These are phyloP conservation scores for Masticophis lateralis DNA, from an alignment of 2,797 vertebrate species.

Conservation along the genomic window DNA sequence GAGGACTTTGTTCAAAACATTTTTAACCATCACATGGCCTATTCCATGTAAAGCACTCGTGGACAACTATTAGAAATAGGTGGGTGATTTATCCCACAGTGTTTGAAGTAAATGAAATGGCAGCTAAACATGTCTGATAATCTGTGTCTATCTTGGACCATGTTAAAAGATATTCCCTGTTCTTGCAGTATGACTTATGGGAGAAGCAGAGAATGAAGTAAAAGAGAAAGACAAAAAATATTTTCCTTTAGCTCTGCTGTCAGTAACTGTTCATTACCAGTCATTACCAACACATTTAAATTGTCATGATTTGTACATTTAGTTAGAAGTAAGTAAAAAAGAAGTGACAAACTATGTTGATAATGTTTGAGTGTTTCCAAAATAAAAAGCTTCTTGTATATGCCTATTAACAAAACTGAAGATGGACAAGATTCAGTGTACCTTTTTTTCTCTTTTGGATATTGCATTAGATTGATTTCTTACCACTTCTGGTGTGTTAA, in stretches of 20 bases:
- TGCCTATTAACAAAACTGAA: neutral
- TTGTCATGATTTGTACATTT: neutral
- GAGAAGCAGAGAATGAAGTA: neutral
- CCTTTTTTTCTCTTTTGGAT: neutral
- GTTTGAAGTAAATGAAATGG: neutral
- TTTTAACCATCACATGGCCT: neutral
- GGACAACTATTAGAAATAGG: neutral
- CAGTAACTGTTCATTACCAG: neutral
- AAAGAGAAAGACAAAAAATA: neutral
- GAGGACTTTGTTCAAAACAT: neutral
- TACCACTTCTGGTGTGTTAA: neutral
- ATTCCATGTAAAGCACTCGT: neutral
- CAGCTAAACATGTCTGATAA: neutral
- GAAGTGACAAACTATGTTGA: neutral
- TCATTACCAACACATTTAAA: too few species aligned
- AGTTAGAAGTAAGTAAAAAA: neutral
- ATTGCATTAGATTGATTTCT: neutral
- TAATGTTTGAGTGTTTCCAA: neutral
- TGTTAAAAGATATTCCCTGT: neutral
- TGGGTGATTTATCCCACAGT: neutral
- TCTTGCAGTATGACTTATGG: neutral
- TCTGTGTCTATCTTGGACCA: neutral
- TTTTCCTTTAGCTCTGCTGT: neutral
- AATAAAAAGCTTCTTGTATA: neutral
- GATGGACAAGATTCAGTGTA: neutral